These are phyloP conservation scores for Hypocryptadius cinnamomeus DNA, from an alignment of 2,113 vertebrate species.

Conservation along the genomic window DNA sequence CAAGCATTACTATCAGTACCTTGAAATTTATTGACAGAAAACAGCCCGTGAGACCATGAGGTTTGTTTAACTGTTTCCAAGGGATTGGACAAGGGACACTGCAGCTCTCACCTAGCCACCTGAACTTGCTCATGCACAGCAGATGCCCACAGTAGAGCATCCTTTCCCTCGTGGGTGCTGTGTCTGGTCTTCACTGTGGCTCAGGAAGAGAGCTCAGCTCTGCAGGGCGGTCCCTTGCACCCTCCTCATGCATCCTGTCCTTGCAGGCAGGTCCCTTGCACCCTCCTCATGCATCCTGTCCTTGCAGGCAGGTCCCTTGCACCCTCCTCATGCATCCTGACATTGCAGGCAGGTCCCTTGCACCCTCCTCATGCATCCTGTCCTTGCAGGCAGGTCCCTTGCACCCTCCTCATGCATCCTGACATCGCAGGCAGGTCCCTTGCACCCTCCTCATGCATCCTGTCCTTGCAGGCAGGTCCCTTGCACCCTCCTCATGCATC, in stretches of 20 bases:
- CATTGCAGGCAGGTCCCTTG: neutral
- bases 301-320: neutral
- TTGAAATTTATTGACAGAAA: neutral
- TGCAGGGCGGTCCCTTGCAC: neutral
- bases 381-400: neutral
- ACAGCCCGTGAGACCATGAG: neutral
- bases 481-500: rapidly evolving
- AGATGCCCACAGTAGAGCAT: neutral
- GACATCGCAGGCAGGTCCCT: neutral
- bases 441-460: rapidly evolving
- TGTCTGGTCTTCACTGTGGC: rapidly evolving
- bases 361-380: neutral
- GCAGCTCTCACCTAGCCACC: neutral
- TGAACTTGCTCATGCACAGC: too few relatives aligned
- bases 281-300: neutral
- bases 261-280: neutral
- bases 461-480: neutral
- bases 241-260: rapidly evolving
- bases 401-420: neutral
- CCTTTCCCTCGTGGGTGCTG: rapidly evolving
- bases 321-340: neutral
- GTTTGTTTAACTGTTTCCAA: neutral
- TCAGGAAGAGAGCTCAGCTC: neutral
- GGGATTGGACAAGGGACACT: neutral
- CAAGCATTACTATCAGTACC: neutral